Conservation (phyloP, 2,797 vertebrate genomes). For the Danio tinwini region DNA sequence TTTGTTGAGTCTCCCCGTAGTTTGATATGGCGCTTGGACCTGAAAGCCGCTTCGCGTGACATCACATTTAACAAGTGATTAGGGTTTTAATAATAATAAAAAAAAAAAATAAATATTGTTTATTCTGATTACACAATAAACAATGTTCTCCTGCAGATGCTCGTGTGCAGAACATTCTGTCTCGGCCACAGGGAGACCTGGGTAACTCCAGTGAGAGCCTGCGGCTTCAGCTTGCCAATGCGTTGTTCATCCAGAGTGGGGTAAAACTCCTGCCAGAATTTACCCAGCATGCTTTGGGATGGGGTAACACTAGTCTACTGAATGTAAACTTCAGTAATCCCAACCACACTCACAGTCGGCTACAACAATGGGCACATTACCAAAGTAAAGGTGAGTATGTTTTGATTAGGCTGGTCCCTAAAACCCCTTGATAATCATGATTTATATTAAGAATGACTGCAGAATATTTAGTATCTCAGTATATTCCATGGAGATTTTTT, state of each 20-base stretch:
- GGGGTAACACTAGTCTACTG: conserved; percentile 84
- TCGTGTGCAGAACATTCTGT: conserved; percentile 76
- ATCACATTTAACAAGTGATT: no score
- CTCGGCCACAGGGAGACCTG: conserved; percentile 57
- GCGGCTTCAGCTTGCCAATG: conserved; percentile 80
- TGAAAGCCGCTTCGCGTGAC: no score
- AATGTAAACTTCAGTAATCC: conserved; percentile 77
- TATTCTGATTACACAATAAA: no score
- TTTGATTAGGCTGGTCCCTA: neutral
- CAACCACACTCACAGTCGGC: conserved; percentile 64
- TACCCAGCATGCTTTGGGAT: conserved; percentile 67
- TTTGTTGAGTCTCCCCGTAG: no score
- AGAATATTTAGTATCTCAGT: neutral
- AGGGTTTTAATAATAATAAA: no score
- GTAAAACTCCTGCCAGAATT: conserved; percentile 79
- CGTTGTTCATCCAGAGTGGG: conserved; percentile 77
- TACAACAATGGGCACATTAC: conserved; percentile 55
- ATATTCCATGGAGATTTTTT: no score
- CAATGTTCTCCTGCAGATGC: conserved; percentile 68
- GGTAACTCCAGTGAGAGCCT: conserved; percentile 71
- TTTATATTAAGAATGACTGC: neutral
- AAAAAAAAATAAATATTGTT: no score
- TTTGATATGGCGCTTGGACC: no score
- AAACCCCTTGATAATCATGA: neutral
- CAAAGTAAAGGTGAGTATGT: conserved; percentile 73